Conservation (phyloP, 2,888 invertebrate species). For the Euplagia quadripunctaria region DNA sequence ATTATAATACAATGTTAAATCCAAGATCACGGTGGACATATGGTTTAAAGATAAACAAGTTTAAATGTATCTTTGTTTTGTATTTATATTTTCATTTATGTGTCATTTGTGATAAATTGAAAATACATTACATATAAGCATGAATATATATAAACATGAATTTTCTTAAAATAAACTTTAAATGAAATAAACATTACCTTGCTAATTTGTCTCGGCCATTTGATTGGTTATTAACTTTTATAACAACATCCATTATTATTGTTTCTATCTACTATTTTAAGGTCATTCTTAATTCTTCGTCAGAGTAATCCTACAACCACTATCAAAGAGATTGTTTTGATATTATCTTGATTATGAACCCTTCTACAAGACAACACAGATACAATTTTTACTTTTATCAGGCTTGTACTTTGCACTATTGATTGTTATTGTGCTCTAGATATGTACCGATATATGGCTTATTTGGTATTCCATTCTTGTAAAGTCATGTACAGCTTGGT, state of each 20-base stretch:
- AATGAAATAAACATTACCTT: conserved; percentile 68
- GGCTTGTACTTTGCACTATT: background rate
- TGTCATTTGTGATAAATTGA: background rate
- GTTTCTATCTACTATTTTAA: background rate
- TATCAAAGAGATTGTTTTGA: background rate
- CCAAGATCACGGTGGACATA: background rate
- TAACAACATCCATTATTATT: conserved; percentile 79
- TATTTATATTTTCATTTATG: no score
- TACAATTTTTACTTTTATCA: background rate
- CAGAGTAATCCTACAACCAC: background rate
- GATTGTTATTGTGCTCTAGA: background rate
- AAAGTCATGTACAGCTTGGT: background rate
- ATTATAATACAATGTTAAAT: background rate
- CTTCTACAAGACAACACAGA: background rate
- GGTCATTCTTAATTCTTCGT: background rate
- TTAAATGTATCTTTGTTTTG: background rate
- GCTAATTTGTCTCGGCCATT: conserved; percentile 87
- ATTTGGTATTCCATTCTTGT: background rate
- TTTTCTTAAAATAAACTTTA: no score
- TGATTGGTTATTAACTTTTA: conserved; percentile 85
- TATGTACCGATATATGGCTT: background rate
- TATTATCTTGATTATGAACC: background rate
- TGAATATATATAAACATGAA: no score
- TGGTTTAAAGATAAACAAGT: background rate
- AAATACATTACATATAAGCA: no score